phyloP scores from a whole-genome alignment of 1,140 invertebrate species.

The Drosophila equinoxialis region DNA sequence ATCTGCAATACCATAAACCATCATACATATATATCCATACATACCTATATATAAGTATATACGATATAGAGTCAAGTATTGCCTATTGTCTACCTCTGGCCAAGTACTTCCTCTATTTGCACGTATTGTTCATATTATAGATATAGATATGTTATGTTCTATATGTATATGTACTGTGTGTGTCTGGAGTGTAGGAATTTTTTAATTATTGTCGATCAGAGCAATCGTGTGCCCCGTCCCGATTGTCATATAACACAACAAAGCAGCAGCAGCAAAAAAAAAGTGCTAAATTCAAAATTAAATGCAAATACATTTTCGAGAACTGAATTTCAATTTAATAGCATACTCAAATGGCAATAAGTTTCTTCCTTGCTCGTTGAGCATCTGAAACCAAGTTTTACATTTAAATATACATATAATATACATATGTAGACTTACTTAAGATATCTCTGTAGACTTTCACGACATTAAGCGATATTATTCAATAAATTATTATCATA shows the following conservation, averaged over 20 bases:
- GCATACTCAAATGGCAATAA: not conserved
- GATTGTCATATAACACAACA: not conserved
- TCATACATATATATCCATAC: not conserved
- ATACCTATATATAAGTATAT: not conserved
- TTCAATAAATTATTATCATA: not conserved
- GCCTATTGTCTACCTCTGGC: not conserved
- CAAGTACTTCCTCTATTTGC: constrained; percentile 5
- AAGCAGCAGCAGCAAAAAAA: constrained; percentile 9
- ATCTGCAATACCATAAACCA: not conserved
- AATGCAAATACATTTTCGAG: constrained; percentile 9
- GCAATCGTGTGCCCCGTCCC: not conserved
- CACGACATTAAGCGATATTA: not conserved
- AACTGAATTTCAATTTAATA: constrained; percentile 4
- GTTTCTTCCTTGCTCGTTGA: not conserved
- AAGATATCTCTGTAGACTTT: not conserved
- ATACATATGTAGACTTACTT: not conserved
- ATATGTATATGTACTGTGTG: not conserved
- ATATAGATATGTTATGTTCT: not conserved
- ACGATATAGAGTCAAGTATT: constrained; percentile 5
- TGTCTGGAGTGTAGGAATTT: constrained; percentile 4
- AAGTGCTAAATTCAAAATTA: constrained; percentile 15
- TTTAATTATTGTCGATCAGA: constrained; percentile 10
- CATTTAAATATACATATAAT: not conserved
- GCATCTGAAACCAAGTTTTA: not conserved
- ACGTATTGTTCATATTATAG: not conserved